Evolutionary conservation across 2,888 invertebrate genomes (phyloP).

Genomic region (Dicyrtoma fusca): DNA sequence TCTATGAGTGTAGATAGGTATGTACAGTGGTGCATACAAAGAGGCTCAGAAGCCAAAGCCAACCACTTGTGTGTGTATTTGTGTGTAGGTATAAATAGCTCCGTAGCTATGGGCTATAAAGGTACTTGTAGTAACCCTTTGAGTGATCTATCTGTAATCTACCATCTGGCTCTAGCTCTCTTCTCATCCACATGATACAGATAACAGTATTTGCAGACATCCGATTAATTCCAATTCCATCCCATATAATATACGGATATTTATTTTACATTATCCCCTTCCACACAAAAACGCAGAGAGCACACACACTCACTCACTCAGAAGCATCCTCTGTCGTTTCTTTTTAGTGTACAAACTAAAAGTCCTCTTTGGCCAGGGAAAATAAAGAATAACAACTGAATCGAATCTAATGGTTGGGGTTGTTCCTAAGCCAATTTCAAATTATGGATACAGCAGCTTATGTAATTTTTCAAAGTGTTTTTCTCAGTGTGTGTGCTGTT

Average conservation of each 20-base stretch:
- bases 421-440: conserved; percentile 28
- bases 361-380: conserved; percentile 17
- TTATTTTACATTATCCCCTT: conserved; percentile 28
- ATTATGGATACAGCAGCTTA: conserved; percentile 20
- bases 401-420: conserved; percentile 34
- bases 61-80: neutral
- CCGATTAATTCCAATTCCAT: conserved; percentile 26
- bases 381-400: conserved; percentile 21
- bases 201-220: conserved; percentile 20
- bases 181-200: neutral
- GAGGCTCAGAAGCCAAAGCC: neutral
- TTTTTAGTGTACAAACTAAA: neutral
- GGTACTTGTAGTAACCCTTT: conserved; percentile 9
- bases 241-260: conserved; percentile 6
- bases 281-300: neutral
- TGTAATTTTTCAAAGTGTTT: conserved; percentile 31
- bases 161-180: conserved; percentile 15
- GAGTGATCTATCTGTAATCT: conserved; percentile 6
- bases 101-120: too few species aligned
- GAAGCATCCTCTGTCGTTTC: too few species aligned
- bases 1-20: too few species aligned
- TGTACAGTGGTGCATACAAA: too few species aligned
- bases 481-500: neutral
- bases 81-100: neutral
- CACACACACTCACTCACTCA: neutral